These are phyloP conservation scores for Ditylenchus dipsaci DNA, from an alignment of 1,140 invertebrate species.

Conservation along the genomic window DNA sequence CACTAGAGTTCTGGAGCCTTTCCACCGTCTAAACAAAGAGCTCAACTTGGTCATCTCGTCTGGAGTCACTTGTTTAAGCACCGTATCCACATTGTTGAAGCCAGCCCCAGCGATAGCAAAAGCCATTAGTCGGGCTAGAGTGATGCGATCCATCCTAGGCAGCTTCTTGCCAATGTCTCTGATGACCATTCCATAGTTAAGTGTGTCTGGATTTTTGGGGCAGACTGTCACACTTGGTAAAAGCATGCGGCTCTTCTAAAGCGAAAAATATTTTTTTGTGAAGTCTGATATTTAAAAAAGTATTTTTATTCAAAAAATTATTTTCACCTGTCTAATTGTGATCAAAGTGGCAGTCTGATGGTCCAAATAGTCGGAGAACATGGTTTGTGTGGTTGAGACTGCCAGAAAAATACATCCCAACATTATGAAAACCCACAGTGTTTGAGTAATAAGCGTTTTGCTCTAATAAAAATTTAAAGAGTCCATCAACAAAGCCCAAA, in stretches of 20 bases:
- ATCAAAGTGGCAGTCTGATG: constrained; percentile 24
- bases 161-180: constrained; percentile 11
- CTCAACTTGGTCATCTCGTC: constrained; percentile 6
- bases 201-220: constrained; percentile 34
- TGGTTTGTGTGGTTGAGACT: constrained; percentile 9
- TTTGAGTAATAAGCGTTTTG: constrained; percentile 4
- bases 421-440: constrained; percentile 20
- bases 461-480: constrained; percentile 16
- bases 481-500: background rate
- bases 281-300: too few relatives aligned
- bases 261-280: background rate
- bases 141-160: constrained; percentile 6
- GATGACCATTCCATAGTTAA: constrained; percentile 17
- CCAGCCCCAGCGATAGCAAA: constrained; percentile 29
- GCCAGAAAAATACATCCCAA: constrained; percentile 18
- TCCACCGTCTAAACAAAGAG: constrained; percentile 21
- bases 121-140: constrained; percentile 15
- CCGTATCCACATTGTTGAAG: constrained; percentile 14
- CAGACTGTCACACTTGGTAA: constrained; percentile 29
- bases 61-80: background rate
- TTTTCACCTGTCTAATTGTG: constrained; percentile 17
- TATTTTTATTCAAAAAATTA: too few relatives aligned
- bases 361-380: constrained; percentile 31
- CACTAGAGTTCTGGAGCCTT: constrained; percentile 10
- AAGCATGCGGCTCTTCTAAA: constrained; percentile 4